These are phyloP conservation scores for Acanthosepion esculentum DNA, from an alignment of 2,888 invertebrate genomes.

Conservation along the genomic window DNA sequence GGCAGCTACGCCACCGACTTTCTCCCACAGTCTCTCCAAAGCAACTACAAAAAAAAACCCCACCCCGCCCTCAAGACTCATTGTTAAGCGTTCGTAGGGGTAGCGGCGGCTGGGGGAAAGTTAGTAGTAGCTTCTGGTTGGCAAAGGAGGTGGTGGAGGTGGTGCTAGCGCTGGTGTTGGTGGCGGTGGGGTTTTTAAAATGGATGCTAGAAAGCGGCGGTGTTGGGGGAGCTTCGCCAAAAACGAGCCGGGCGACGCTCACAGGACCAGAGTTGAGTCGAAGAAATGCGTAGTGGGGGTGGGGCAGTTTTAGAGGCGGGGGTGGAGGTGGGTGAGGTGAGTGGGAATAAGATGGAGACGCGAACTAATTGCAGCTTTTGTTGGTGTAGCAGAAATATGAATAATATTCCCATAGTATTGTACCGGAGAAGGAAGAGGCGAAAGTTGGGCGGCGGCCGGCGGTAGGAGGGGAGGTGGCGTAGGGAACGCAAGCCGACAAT, in stretches of 20 bases:
- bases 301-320: background rate
- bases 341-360: background rate
- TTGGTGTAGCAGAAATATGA: constrained; percentile 13
- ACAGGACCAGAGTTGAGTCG: background rate
- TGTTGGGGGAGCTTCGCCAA: background rate
- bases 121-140: too few relatives aligned
- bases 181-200: background rate
- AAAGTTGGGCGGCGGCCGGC: background rate
- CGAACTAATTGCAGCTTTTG: constrained; percentile 8
- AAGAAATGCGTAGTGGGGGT: background rate
- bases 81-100: background rate
- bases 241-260: background rate
- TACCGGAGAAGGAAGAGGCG: background rate
- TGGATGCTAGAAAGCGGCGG: background rate
- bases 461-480: background rate
- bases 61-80: background rate
- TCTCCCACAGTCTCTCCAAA: constrained; percentile 2
- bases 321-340: background rate
- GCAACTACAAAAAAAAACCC: background rate
- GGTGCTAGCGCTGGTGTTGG: too few relatives aligned
- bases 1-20: constrained; percentile 4
- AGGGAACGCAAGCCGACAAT: background rate
- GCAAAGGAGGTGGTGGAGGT: too few relatives aligned
- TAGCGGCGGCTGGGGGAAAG: background rate
- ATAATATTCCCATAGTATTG: constrained; percentile 11